Percentiles rank a stretch among this genome's conserved stretches.
phyloP scores from a whole-genome alignment of 2,113 vertebrate genomes.

The Gymnobelideus leadbeateri region DNA sequence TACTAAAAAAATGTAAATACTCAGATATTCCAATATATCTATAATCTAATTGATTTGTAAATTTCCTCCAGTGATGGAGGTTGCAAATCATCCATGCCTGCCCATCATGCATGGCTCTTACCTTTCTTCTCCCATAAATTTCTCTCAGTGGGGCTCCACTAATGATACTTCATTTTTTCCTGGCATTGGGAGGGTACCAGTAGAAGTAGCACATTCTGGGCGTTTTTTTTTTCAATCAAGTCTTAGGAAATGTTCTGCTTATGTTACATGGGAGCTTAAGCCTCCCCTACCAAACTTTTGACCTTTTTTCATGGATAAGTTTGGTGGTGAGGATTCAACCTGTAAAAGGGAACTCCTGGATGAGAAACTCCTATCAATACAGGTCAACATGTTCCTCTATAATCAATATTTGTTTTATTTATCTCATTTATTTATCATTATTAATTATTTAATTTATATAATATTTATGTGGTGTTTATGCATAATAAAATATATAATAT shows the following conservation, averaged over 20 bases:
- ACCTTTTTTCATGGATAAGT: background rate
- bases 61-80: background rate
- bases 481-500: too few relatives aligned
- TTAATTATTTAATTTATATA: background rate
- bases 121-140: background rate
- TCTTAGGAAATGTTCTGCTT: background rate
- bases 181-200: background rate
- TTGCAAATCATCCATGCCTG: background rate
- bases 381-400: too few relatives aligned
- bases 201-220: background rate
- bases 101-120: background rate
- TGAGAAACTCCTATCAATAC: background rate
- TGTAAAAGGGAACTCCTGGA: background rate
- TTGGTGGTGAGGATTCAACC: background rate
- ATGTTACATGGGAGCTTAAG: background rate
- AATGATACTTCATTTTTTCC: background rate
- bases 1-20: background rate
- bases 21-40: background rate
- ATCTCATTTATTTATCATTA: too few relatives aligned
- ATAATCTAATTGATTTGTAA: background rate
- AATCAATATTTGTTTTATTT: too few relatives aligned
- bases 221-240: background rate
- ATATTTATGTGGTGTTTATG: background rate
- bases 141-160: background rate
- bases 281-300: background rate